These are phyloP conservation scores for Neofelis nebulosa DNA, from an alignment of 2,113 vertebrate genomes.

Conservation along the genomic window DNA sequence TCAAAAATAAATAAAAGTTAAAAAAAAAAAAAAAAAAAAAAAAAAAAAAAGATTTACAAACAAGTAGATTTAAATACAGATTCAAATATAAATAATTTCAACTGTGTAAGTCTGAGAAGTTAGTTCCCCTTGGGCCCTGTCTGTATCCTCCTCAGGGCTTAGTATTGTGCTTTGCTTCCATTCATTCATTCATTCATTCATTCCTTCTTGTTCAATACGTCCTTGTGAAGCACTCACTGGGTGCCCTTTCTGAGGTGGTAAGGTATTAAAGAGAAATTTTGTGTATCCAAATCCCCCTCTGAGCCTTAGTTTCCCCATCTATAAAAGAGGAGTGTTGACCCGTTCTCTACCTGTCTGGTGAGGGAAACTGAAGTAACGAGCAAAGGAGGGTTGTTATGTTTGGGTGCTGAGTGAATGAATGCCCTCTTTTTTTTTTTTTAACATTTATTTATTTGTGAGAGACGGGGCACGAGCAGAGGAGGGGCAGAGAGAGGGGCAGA, in stretches of 20 bases:
- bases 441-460: too few species aligned
- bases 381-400: background rate
- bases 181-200: background rate
- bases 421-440: too few species aligned
- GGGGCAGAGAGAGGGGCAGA: too few species aligned
- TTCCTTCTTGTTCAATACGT: background rate
- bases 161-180: background rate
- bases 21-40: too few species aligned
- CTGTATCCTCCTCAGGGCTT: background rate
- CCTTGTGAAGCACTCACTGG: background rate
- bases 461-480: too few species aligned
- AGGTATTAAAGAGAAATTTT: constrained; percentile 46
- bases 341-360: background rate
- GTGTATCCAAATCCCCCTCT: background rate
- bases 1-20: too few species aligned
- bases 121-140: background rate
- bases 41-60: constrained; percentile 4
- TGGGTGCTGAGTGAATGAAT: background rate
- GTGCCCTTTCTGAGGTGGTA: background rate
- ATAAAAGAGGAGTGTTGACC: background rate
- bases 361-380: background rate
- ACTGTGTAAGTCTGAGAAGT: background rate
- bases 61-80: background rate
- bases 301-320: background rate
- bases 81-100: background rate